Percentiles rank a stretch among this genome's conserved stretches.
phyloP scores from a whole-genome alignment of 1,140 invertebrate genomes.

The Eurosta solidaginis region DNA sequence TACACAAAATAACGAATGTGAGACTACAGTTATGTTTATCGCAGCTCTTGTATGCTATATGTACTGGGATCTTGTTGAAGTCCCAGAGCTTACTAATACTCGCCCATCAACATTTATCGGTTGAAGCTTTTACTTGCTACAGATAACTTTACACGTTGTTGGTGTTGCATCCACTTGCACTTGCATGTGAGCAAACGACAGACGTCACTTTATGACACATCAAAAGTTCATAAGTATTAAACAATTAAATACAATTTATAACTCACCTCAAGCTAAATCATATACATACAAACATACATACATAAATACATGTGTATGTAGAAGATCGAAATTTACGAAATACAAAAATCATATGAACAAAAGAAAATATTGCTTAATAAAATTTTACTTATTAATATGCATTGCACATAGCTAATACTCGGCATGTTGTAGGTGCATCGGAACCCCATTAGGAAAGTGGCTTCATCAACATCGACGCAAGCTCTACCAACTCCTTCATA shows the following conservation, averaged over 20 bases:
- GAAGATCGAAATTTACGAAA: not conserved
- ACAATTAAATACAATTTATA: slow-evolving; percentile 27
- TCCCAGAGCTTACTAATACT: not conserved
- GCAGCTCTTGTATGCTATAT: not conserved
- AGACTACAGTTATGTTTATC: not conserved
- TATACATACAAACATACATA: not conserved
- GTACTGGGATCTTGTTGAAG: not conserved
- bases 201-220: not conserved
- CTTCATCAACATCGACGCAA: too few species aligned
- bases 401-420: not conserved
- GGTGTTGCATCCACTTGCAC: not conserved
- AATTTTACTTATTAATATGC: not conserved
- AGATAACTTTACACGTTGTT: not conserved
- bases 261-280: too few species aligned
- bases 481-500: too few species aligned
- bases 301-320: not conserved
- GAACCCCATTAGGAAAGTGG: not conserved
- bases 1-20: not conserved
- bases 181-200: not conserved
- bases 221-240: slow-evolving; percentile 21
- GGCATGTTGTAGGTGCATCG: not conserved
- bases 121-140: not conserved
- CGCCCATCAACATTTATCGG: not conserved
- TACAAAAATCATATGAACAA: not conserved
- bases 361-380: not conserved